phyloP scores from a whole-genome alignment of 2,113 vertebrate species.

The Rhinichthys klamathensis region DNA sequence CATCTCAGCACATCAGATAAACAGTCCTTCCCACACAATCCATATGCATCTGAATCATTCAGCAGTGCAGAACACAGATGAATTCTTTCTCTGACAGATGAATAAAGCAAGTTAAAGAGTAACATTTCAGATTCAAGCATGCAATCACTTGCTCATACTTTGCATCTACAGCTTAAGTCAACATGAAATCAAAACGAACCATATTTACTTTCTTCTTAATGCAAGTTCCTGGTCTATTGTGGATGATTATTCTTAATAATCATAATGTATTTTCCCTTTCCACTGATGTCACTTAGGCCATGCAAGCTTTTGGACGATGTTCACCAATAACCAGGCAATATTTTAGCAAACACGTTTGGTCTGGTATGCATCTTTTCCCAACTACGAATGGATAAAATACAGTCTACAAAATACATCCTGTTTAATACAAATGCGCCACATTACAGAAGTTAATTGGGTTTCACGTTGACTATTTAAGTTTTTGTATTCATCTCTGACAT shows the following conservation, averaged over 20 bases:
- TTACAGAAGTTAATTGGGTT: neutral
- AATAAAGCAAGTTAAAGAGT: conserved; percentile 31
- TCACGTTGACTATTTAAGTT: neutral
- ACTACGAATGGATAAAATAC: neutral
- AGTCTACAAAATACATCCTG: neutral
- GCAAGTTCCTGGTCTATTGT: neutral
- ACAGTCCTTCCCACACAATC: conserved; percentile 57
- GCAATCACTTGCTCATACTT: neutral
- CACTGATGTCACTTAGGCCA: neutral
- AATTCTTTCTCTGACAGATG: conserved; percentile 32
- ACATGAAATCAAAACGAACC: neutral
- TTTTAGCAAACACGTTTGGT: neutral
- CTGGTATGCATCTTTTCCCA: neutral
- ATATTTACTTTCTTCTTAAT: neutral
- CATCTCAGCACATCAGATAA: conserved; percentile 52
- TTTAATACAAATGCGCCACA: neutral
- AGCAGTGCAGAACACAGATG: conserved; percentile 22
- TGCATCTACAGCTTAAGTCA: neutral
- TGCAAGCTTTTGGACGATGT: neutral
- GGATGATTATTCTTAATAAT: neutral
- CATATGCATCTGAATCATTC: conserved; percentile 58
- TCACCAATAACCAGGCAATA: neutral
- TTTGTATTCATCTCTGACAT: conserved; percentile 2
- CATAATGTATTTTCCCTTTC: neutral
- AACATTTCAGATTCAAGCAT: conserved; percentile 13